These are phyloP conservation scores for Corythaixoides concolor DNA, from an alignment of 2,113 vertebrate species.

Conservation along the genomic window DNA sequence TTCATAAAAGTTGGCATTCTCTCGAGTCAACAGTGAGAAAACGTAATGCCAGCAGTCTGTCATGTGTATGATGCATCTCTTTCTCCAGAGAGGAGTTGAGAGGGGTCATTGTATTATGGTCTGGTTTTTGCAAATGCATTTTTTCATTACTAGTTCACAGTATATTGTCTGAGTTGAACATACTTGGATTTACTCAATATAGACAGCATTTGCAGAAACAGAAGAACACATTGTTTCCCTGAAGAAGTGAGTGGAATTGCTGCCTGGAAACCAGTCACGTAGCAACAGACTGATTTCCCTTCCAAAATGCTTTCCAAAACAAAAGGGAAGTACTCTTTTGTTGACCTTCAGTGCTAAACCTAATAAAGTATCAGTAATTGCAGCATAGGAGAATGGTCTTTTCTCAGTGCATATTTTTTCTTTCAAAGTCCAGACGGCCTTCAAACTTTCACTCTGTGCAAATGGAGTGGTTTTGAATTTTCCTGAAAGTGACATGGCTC, in stretches of 20 bases:
- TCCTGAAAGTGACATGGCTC: background rate
- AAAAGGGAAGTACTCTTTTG: slow-evolving; percentile 50
- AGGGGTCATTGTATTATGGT: slow-evolving; percentile 16
- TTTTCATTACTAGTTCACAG: slow-evolving; percentile 13
- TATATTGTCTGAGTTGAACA: background rate
- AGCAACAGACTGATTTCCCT: slow-evolving; percentile 55
- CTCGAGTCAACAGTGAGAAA: background rate
- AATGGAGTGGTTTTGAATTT: background rate
- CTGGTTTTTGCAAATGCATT: slow-evolving; percentile 46
- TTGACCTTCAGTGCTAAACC: slow-evolving; percentile 39
- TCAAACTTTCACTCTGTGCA: background rate
- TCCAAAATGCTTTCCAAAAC: slow-evolving; percentile 62
- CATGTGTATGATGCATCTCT: background rate
- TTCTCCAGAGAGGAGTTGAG: background rate
- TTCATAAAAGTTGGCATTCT: slow-evolving; percentile 1
- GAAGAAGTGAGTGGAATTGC: slow-evolving; percentile 32
- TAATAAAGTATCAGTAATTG: background rate
- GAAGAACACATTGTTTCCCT: background rate
- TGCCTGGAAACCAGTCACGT: slow-evolving; percentile 57
- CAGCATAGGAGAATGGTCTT: background rate
- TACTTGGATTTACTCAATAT: slow-evolving; percentile 30
- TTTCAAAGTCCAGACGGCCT: background rate
- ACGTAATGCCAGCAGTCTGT: background rate
- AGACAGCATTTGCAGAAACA: slow-evolving; percentile 63
- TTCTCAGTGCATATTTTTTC: rapidly evolving